These are phyloP conservation scores for Drosophila putrida DNA, from an alignment of 2,888 invertebrate species.

Conservation along the genomic window DNA sequence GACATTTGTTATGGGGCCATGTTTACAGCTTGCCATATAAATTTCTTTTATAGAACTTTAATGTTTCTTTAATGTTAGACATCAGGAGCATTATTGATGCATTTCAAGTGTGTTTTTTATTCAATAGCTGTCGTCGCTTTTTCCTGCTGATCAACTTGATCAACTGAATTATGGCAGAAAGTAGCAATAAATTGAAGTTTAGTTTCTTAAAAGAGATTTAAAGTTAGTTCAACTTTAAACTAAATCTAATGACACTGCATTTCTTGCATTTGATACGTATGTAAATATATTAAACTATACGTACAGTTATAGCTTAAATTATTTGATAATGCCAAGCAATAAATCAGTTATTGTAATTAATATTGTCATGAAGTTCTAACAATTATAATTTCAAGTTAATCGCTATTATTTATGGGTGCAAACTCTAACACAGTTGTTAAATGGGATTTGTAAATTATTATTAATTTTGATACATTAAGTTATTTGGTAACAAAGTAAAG, in stretches of 20 bases:
- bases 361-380: too few species aligned
- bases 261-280: neutral
- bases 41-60: constrained; percentile 69
- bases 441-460: neutral
- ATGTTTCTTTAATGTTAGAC: constrained; percentile 63
- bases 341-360: too few species aligned
- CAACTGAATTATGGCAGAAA: constrained; percentile 6
- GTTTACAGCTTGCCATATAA: constrained; percentile 55
- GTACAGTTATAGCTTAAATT: too few species aligned
- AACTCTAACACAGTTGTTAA: neutral
- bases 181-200: neutral
- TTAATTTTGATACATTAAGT: neutral
- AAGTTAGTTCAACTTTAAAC: neutral
- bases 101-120: constrained; percentile 35
- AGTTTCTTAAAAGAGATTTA: constrained; percentile 8
- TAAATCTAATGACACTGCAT: neutral
- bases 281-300: too few species aligned
- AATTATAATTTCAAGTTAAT: neutral
- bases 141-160: constrained; percentile 21
- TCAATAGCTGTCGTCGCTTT: neutral
- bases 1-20: constrained; percentile 9
- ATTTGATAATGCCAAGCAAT: too few species aligned
- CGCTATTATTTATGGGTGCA: neutral
- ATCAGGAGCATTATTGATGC: constrained; percentile 60
- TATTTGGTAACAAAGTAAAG: neutral